A percentile compares a stretch with the other conserved stretches of the same genome.
phyloP scores from a whole-genome alignment of 1,140 invertebrate species.

The Lepidostoma basale region DNA sequence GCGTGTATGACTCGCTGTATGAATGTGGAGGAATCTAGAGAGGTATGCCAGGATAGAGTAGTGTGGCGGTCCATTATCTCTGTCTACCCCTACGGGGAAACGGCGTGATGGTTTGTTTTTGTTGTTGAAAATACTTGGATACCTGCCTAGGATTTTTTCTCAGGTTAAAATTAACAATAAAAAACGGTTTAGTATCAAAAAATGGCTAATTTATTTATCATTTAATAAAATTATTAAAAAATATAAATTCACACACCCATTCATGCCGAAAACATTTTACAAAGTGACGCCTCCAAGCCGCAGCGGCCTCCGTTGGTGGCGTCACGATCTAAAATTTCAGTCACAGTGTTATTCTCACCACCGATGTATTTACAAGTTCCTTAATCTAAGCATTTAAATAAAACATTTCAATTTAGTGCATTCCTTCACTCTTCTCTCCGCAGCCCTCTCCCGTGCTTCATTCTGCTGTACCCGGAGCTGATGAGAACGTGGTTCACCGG shows the following conservation, averaged over 20 bases:
- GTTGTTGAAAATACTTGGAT: too few relatives aligned
- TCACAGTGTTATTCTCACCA: conserved; percentile 26
- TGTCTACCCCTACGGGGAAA: too few relatives aligned
- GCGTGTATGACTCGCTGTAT: too few relatives aligned
- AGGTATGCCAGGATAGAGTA: too few relatives aligned
- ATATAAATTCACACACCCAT: conserved; percentile 40
- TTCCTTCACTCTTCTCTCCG: conserved; percentile 45
- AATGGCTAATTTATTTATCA: conserved; percentile 44
- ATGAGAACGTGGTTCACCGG: conserved; percentile 56
- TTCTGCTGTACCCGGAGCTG: conserved; percentile 62
- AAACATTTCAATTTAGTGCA: conserved; percentile 25
- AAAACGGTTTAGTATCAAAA: conserved; percentile 26
- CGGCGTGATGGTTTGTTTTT: too few relatives aligned
- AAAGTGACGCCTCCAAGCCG: conserved; percentile 32
- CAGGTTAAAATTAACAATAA: too few relatives aligned
- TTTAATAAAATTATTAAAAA: conserved; percentile 44
- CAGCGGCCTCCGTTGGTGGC: conserved; percentile 18
- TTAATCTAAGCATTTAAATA: conserved; percentile 44
- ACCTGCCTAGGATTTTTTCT: too few relatives aligned
- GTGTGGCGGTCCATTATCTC: too few relatives aligned
- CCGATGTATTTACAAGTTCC: conserved; percentile 39
- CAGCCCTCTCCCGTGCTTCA: conserved; percentile 57
- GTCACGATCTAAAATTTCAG: conserved; percentile 29
- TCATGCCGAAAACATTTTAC: conserved; percentile 42
- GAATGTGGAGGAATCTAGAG: too few relatives aligned